Percentiles rank a stretch among this genome's conserved stretches.
Evolutionary conservation across 2,888 invertebrate genomes (phyloP).

Genomic region (Copidosoma aretas): DNA sequence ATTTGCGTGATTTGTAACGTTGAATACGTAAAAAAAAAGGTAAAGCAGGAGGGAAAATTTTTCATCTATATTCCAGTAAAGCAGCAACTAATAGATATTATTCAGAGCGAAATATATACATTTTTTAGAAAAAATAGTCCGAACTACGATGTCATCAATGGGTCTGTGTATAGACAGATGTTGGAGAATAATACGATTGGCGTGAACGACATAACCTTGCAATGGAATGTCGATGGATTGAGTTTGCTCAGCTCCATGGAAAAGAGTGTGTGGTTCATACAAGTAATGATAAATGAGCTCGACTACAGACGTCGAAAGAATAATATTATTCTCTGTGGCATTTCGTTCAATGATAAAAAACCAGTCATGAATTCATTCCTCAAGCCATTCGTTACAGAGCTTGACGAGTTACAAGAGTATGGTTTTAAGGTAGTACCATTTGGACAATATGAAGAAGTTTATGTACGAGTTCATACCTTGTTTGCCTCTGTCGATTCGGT

Average conservation of each 20-base stretch:
- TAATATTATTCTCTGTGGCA: conserved; percentile 20
- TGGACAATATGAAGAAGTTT: conserved; percentile 8
- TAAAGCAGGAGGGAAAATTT: neutral
- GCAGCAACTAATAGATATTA: conserved; percentile 12
- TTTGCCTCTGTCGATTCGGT: conserved; percentile 7
- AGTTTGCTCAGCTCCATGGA: neutral
- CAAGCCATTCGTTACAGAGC: conserved; percentile 22
- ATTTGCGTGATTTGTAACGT: neutral
- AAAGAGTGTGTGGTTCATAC: conserved; percentile 10
- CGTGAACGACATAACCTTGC: conserved; percentile 11
- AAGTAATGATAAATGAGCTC: conserved; percentile 25
- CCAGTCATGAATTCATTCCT: conserved; percentile 9
- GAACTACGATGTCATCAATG: conserved; percentile 19
- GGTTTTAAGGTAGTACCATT: neutral
- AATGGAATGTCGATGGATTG: conserved; percentile 20
- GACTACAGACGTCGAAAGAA: conserved; percentile 16
- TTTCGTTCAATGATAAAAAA: conserved; percentile 11
- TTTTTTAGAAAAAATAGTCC: neutral
- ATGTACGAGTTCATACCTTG: conserved; percentile 21
- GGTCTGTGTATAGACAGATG: conserved; percentile 14
- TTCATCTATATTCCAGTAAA: conserved; percentile 18
- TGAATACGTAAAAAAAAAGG: neutral
- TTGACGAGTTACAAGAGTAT: neutral
- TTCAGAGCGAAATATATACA: conserved; percentile 11
- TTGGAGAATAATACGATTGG: neutral